Base-by-base conservation (phyloP, 2,797 vertebrate species). In the Halcyon chelicuti region DNA sequence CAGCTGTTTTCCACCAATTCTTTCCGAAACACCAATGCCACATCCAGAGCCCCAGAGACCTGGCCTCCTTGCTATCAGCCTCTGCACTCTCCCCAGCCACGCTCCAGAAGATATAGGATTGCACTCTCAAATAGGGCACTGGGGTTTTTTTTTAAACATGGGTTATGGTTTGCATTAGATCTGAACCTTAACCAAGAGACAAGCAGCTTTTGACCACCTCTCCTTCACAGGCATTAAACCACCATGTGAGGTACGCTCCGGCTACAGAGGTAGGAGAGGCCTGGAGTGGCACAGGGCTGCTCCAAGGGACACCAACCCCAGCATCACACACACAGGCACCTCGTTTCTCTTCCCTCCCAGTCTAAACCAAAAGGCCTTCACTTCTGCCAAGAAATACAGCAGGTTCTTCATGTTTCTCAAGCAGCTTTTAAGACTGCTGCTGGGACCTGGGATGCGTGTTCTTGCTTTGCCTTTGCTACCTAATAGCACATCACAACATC, bases 321-420 rank as follows among this genome's bases (percentile, higher is more conserved):
- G 52, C 33, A 47, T 5, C 4, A 2, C n/a, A 39, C 1, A 0
- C 1, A 2, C 47, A 71, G 47, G 62, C 29, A 31, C 28, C 8
- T 74, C 21, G 10, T 28, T 82, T 80, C 49, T 67, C 12, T 52
- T 78, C 35, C 35, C 37, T 54, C 35, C 33, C 35, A 14, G 12
- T 22, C 51, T 72, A 57, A 94, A 76, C 40, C 2, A 14, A 75
- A 86, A 70, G 12, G 10, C 31, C 2, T 6, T 70, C 57, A 29
- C 18, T 88, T 46, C 66, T 72, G 22, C 51, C 80, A 82, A 81
- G 60, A 92, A 93, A 76, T n/a, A 35, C n/a, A 79, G 33, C 44
- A 33, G 47, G 33, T 74, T 47, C 51, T 83, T 72, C 12, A 28
- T 55, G 78, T 81, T 81, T 88, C 82, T 90, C 71, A 78, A 57